Conservation (phyloP, 2,888 invertebrate species). For the Hanleya hanleyi region DNA sequence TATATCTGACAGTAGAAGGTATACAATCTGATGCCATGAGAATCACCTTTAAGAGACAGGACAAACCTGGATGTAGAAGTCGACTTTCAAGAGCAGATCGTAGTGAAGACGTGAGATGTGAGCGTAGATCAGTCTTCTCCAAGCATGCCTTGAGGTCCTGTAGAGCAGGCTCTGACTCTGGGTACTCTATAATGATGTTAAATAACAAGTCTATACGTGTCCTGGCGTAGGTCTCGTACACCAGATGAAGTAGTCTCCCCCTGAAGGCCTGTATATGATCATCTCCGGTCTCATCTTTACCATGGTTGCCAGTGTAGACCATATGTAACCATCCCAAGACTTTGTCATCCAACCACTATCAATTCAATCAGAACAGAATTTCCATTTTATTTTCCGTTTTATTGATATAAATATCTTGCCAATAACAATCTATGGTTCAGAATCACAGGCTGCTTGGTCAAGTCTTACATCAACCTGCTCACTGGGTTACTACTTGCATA, state of each 20-base stretch:
- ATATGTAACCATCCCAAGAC: slow-evolving; percentile 90
- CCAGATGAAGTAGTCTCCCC: slow-evolving; percentile 81
- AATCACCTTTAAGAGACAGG: no score
- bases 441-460: no score
- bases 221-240: slow-evolving; percentile 92
- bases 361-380: no score
- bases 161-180: slow-evolving; percentile 94
- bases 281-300: slow-evolving; percentile 49
- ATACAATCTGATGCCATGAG: no score
- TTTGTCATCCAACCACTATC: slow-evolving; percentile 88
- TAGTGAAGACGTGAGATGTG: slow-evolving; percentile 80
- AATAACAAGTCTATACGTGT: slow-evolving; percentile 93
- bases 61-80: slow-evolving; percentile 85
- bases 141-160: slow-evolving; percentile 91
- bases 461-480: no score
- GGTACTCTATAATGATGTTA: slow-evolving; percentile 97
- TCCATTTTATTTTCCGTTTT: not conserved
- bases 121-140: slow-evolving; percentile 87
- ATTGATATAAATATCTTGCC: no score
- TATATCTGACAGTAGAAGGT: no score
- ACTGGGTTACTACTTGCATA: no score
- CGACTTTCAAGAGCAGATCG: slow-evolving; percentile 89
- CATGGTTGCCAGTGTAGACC: slow-evolving; percentile 79
- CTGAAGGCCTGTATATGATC: slow-evolving; percentile 63
- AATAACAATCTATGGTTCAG: no score